Base-by-base conservation (phyloP, 2,888 invertebrate species). In the Mythimna vitellina region DNA sequence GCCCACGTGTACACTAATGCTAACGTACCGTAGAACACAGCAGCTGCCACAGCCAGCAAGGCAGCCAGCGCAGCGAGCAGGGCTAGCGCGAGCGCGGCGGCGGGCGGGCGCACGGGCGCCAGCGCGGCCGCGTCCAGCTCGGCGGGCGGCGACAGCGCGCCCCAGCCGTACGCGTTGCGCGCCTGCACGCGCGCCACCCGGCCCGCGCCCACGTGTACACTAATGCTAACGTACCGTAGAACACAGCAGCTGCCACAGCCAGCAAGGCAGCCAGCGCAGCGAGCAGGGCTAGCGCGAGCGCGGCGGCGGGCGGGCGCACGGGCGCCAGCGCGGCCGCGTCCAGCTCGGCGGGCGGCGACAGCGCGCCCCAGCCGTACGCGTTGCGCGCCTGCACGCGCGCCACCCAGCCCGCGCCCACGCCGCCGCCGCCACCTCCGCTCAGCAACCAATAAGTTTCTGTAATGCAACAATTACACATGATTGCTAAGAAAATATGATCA, bases 391-490 rank as follows among this genome's bases (percentile, higher is more conserved):
- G 97, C 63, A 98, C 98, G 14, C 98, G 97, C 73, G 97, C 97
- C 32, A 96, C 97, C 84, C 97, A 97, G 2, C 98, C 98, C 20
- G 98, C 96, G 20, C 97, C 96, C 0, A 97, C 76, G 0, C 96
- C 70, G 97, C 98, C 20, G 97, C 96, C n/a, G 97, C 96, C 1
- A 97, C 97, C 93, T 22, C 97, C 97, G 14, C 97, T 97, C 38
- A 99, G 97, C 76, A 98, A 97, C 98, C 99, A 99, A 89, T 98
- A 98, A 75, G 97, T 97, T 60, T 98, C 97, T 97, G 2, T 20
- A 51, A n/a, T 20, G 20, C 20, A 8, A 49, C 46, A 20, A 14
- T 7, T 20, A 49, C n/a, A n/a, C 49, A n/a, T 51, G 5, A 7
- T 46, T 46, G 6, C 4, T 7, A 46, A 46, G 46, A 17, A 46